Evolutionary conservation across 53 echinoderm and acorn worm genomes (phyloP), one percentile per base, ranked within the genome.

Genomic region (Luidia sarsii): DNA sequence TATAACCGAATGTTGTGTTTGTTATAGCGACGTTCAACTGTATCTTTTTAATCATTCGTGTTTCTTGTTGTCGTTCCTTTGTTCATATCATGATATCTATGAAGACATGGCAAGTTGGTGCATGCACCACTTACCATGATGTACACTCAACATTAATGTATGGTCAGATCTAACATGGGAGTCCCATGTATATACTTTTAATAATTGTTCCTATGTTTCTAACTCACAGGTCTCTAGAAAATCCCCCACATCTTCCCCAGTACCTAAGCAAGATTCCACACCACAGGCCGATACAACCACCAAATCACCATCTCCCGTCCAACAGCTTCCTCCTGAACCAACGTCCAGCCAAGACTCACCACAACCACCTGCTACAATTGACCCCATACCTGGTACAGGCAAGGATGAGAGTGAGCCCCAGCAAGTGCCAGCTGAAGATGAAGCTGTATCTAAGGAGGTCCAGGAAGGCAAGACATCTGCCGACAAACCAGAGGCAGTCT

Each of bases 221-320:
- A 57, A 21, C 14, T 19, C 10, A 22, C 29, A 82, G 82, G 56
- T 82, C 36, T 55, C 68, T 30, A 82, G 63, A 74, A 35, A 61
- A 10, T 84, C 84, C 24, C 61, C 84, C 32, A 74, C 49, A 49
- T 10, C 74, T 45, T 61, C 72, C 57, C 84, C 84, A 3, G 28
- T 73, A 31, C 49, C 84, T 33, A 43, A 70, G 46, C 60, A 84
- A 35, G 51, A 51, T 19, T 63, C 65, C 33, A 28, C 55, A 64
- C 6, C 55, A 30, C 28, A 61, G 20, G 48, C 80, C n/a, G 32
- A 59, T 35, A 16, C 64, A 45, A 16, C 64, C 18, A 48, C 14
- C 16, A 52, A 64, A 50, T 31, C 82, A 39, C 41, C 28, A 49
- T 61, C 84, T 20, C 63, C 71, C 18, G 37, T 63, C 29, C 53